Conservation (phyloP, 2,888 invertebrate genomes). For the Gasteruption jaculator region DNA sequence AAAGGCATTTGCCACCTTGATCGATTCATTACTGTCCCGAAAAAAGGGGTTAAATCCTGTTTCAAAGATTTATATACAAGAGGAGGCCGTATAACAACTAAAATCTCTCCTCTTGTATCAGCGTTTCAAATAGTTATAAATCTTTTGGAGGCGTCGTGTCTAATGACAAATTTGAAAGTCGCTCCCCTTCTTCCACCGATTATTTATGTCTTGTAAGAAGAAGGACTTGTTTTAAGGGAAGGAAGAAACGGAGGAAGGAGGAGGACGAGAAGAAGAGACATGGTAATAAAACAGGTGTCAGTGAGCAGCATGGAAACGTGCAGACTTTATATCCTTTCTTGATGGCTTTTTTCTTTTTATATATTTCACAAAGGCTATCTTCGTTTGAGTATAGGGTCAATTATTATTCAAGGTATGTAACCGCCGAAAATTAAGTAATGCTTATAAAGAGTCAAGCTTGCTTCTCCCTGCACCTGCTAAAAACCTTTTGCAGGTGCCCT, state of each 20-base stretch:
- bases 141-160: neutral
- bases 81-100: no score
- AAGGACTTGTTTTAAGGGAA: neutral
- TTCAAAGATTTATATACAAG: no score
- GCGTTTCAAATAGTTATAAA: no score
- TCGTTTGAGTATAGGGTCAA: no score
- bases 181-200: no score
- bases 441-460: constrained; percentile 25
- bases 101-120: no score
- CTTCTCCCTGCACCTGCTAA: constrained; percentile 32
- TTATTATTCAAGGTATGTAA: constrained; percentile 36
- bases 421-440: constrained; percentile 38
- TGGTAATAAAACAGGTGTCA: constrained; percentile 2
- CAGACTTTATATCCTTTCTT: neutral
- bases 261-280: no score
- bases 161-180: neutral
- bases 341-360: constrained; percentile 6
- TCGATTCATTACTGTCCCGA: no score
- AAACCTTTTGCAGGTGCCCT: constrained; percentile 34
- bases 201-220: neutral
- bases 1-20: no score
- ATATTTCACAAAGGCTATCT: no score
- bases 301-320: constrained; percentile 4
- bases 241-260: no score
- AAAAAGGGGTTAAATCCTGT: no score